Percentiles rank a stretch among this genome's conserved stretches.
Conservation (phyloP, 2,113 vertebrate species). For the Melanocharis versteri region DNA sequence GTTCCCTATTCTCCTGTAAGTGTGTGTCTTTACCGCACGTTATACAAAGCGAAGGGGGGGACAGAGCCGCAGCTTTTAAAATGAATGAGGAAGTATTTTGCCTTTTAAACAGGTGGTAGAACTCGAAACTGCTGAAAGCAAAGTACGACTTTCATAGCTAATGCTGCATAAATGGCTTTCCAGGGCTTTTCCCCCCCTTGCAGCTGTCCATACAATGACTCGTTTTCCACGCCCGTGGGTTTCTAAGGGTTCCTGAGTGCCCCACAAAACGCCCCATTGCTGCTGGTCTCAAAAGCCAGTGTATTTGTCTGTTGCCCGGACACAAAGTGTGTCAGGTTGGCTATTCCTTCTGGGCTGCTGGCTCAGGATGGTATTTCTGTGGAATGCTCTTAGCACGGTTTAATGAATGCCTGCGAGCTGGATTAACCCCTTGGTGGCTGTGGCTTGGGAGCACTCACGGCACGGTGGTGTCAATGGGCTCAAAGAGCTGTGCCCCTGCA, state of each 20-base stretch:
- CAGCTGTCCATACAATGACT: not conserved
- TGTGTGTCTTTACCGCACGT: not conserved
- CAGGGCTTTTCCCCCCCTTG: accelerated
- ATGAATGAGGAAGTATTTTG: not conserved
- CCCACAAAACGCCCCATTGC: not conserved
- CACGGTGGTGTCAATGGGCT: not conserved
- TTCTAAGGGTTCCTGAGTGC: not conserved
- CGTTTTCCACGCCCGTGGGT: not conserved
- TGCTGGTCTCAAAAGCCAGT: not conserved
- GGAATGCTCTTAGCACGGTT: slow-evolving; percentile 28
- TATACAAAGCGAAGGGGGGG: not conserved
- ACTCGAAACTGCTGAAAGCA: not conserved
- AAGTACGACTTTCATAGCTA: not conserved
- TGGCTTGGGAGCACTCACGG: accelerated
- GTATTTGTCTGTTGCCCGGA: not conserved
- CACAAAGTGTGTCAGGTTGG: not conserved
- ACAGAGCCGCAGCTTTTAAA: not conserved
- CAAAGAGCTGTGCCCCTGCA: accelerated
- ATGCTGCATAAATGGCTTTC: not conserved
- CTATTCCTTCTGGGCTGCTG: not conserved
- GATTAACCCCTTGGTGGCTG: slow-evolving; percentile 7
- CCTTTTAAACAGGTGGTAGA: not conserved
- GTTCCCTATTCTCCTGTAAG: not conserved
- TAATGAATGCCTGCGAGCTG: not conserved
- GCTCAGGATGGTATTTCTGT: not conserved